Evolutionary conservation across 2,113 vertebrate genomes (phyloP), one percentile per base, ranked within the genome.

Genomic region (mouse (Mus musculus)): DNA sequence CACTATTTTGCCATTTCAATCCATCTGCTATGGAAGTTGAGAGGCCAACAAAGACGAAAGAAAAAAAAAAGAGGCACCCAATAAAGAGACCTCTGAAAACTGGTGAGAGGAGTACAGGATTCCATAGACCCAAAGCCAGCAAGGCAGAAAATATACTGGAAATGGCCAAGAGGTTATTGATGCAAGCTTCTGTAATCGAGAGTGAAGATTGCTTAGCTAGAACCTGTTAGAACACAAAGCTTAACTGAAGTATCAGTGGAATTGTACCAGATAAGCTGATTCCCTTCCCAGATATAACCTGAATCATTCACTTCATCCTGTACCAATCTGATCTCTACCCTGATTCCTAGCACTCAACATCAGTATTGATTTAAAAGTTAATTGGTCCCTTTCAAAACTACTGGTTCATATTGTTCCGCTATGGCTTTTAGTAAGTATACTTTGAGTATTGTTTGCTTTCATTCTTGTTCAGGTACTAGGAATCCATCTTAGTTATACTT

Each of bases 11-110:
- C 54, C 89, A 39, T 61, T 95, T 95, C 76, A 93, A 52, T 3
- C 93, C 95, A 97, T 97, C 95, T 96, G 93, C 76, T 90, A 52
- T 93, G 78, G 67, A 93, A 94, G 95, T 87, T 56, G 20, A 94
- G 67, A 24, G 95, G 65, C 76, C 88, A 96, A 82, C 52, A 93
- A 72, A 92, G 17, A 93, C 73, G 22, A 4, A n/a, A 75, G 56
- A 49, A 49, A 49, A 49, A 81, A 87, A 81, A 54, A 42, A 75
- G 42, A 91, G 19, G 28, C 9, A 81, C 46, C 20, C 75, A 73
- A 80, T 67, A 73, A 73, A 78, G 59, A 93, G 19, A 86, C 19
- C 26, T 88, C 86, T 82, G 33, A 87, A 89, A 91, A 97, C 49
- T 81, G 42, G 17, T 86, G 89, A 19, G 52, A 86, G 24, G 81